phyloP scores from a whole-genome alignment of 2,113 vertebrate genomes.

The Platysteira castanea region DNA sequence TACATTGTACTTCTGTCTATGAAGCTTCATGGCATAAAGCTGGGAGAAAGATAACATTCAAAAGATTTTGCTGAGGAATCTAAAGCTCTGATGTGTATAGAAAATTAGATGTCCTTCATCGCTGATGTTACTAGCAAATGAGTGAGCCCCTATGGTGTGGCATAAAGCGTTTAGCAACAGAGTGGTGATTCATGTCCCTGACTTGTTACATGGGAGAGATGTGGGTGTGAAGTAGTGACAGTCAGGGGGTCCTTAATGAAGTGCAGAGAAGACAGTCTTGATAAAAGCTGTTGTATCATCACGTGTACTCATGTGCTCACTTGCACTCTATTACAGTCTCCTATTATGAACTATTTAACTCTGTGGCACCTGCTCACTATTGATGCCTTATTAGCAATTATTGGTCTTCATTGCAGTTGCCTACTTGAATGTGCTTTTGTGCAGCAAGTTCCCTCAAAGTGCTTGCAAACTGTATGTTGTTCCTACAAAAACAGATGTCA shows the following conservation, averaged over 20 bases:
- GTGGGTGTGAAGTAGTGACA: not conserved
- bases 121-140: not conserved
- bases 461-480: not conserved
- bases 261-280: not conserved
- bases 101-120: not conserved
- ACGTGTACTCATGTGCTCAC: not conserved
- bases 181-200: not conserved
- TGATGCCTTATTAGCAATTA: not conserved
- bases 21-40: fast-evolving
- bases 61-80: not conserved
- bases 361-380: not conserved
- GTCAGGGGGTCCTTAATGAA: not conserved
- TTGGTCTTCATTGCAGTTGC: not conserved
- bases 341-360: not conserved
- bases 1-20: not conserved
- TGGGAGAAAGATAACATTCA: not conserved
- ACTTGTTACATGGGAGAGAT: not conserved
- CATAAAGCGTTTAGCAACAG: not conserved
- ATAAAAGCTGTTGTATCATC: not conserved
- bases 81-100: not conserved
- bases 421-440: not conserved
- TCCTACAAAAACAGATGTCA: not conserved
- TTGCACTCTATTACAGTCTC: not conserved
- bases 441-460: not conserved
- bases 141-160: not conserved